phyloP scores from a whole-genome alignment of 37 sponge, comb jelly and placozoan genomes.

The Beroe ovata region DNA sequence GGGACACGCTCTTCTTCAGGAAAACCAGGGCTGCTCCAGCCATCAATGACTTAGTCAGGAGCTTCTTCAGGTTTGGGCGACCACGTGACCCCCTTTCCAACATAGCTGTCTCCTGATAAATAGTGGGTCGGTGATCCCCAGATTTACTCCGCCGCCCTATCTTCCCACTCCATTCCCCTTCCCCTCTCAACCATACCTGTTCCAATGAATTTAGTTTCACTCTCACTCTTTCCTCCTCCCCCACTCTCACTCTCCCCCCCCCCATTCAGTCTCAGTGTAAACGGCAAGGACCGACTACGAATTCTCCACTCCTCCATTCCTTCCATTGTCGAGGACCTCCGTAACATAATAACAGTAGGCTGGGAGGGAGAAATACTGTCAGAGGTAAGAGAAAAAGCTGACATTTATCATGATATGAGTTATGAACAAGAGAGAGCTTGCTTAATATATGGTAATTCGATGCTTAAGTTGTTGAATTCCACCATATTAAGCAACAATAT shows the following conservation, averaged over 20 bases:
- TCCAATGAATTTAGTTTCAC: no score
- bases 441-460: no score
- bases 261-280: conserved; percentile 32
- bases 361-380: conserved; percentile 64
- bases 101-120: no score
- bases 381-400: no score
- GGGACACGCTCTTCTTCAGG: conserved; percentile 57
- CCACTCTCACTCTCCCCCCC: not conserved
- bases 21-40: not conserved
- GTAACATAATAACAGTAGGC: conserved; percentile 17
- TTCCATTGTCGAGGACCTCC: conserved; percentile 19
- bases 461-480: no score
- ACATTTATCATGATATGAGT: not conserved
- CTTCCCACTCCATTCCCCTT: no score
- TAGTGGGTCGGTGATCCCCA: no score
- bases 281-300: conserved; percentile 36
- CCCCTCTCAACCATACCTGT: not conserved
- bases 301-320: conserved; percentile 51
- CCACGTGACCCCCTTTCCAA: no score
- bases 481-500: no score
- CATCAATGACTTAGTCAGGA: conserved; percentile 57
- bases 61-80: conserved; percentile 26
- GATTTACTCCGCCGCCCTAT: no score
- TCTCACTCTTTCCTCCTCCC: not conserved
- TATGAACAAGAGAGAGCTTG: not conserved